Evolutionary conservation across 2,888 invertebrate species (phyloP).

Genomic region (Trichogramma evanescens): DNA sequence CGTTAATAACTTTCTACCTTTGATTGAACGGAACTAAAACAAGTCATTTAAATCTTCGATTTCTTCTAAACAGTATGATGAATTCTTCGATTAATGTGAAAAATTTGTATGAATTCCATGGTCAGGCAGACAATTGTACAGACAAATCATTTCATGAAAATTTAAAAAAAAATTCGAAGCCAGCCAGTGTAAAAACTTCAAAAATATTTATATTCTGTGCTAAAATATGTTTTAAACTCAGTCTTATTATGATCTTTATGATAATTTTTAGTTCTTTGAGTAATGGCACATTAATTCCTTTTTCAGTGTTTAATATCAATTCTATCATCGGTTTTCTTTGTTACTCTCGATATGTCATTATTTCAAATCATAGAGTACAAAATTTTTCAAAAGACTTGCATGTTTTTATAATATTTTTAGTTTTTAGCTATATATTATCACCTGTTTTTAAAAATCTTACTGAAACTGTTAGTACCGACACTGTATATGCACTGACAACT

Average conservation of each 20-base stretch:
- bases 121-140: constrained; percentile 87
- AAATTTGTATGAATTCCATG: constrained; percentile 80
- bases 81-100: constrained; percentile 49
- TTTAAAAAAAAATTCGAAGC: constrained; percentile 57
- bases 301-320: constrained; percentile 57
- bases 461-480: constrained; percentile 94
- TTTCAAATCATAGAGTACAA: constrained; percentile 26
- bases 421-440: constrained; percentile 82
- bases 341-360: constrained; percentile 55
- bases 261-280: constrained; percentile 67
- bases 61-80: too few species aligned
- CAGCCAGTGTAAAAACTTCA: constrained; percentile 56
- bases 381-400: constrained; percentile 57
- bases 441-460: constrained; percentile 91
- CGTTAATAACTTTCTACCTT: too few species aligned
- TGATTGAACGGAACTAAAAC: too few species aligned
- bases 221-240: constrained; percentile 72
- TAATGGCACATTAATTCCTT: constrained; percentile 60
- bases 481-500: constrained; percentile 88
- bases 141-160: constrained; percentile 81
- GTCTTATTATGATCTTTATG: constrained; percentile 67
- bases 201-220: constrained; percentile 72
- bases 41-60: too few species aligned
- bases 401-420: constrained; percentile 73
- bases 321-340: constrained; percentile 54